phyloP scores from a whole-genome alignment of 2,797 vertebrate genomes.

The Bovichtus variegatus region DNA sequence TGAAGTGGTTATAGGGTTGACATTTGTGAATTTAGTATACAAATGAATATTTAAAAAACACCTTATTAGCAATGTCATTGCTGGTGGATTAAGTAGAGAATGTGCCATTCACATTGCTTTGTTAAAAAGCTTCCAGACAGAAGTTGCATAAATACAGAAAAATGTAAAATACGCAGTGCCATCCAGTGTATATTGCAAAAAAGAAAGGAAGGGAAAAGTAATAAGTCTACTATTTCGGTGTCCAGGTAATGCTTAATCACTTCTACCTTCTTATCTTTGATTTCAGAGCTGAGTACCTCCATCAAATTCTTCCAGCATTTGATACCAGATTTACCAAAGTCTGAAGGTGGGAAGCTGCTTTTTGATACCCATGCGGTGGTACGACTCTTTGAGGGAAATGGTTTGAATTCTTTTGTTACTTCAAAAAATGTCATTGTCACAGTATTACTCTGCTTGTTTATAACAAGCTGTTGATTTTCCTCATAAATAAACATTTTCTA shows the following conservation, averaged over 20 bases:
- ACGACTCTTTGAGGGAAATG: constrained; percentile 90
- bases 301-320: constrained; percentile 73
- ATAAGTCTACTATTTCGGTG: background rate
- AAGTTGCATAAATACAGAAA: background rate
- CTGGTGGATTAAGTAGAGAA: background rate
- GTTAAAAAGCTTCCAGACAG: background rate
- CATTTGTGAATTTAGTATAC: background rate
- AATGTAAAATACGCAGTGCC: too few relatives aligned
- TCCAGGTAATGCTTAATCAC: background rate
- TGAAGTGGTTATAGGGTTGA: background rate
- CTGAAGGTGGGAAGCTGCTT: constrained; percentile 84
- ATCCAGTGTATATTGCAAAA: background rate
- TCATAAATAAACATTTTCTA: background rate
- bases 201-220: background rate
- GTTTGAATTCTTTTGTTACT: constrained; percentile 74
- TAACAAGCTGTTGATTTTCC: background rate
- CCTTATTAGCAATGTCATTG: background rate
- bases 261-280: background rate
- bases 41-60: too few relatives aligned
- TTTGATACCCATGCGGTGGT: constrained; percentile 96
- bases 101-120: background rate
- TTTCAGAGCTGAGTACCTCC: constrained; percentile 85
- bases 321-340: constrained; percentile 73
- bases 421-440: background rate
- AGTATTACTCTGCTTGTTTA: background rate